These are phyloP conservation scores for Muscidifurax raptorellus DNA, from an alignment of 1,140 invertebrate species.

Conservation along the genomic window DNA sequence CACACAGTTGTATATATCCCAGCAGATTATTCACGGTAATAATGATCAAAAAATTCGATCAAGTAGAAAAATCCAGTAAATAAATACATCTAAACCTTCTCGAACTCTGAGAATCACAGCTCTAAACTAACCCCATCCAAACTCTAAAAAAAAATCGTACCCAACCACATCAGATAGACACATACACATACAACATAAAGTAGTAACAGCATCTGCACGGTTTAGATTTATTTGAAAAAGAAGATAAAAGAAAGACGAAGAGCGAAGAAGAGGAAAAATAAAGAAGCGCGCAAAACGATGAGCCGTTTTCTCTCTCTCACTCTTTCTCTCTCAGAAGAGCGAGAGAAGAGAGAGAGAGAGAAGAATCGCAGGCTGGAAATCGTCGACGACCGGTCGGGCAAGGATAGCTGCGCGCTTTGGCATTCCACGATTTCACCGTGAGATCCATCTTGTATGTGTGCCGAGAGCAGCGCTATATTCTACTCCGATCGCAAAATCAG, in stretches of 20 bases:
- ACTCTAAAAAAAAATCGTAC: neutral
- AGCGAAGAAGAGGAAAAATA: neutral
- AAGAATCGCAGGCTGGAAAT: conserved; percentile 18
- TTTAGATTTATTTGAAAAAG: conserved; percentile 4
- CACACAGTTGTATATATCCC: no score
- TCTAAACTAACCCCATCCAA: no score
- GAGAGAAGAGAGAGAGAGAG: neutral
- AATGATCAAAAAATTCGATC: no score
- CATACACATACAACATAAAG: neutral
- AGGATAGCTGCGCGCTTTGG: conserved; percentile 19
- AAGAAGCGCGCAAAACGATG: neutral
- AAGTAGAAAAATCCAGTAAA: no score
- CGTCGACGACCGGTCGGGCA: conserved; percentile 32
- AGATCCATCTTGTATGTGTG: conserved; percentile 27
- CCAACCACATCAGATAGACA: neutral
- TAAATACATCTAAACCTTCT: no score
- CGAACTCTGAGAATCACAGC: no score
- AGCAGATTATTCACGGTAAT: no score
- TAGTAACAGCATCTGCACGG: neutral
- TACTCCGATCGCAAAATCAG: conserved; percentile 31
- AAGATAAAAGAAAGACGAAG: neutral
- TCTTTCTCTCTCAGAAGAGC: neutral
- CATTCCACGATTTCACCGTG: conserved; percentile 47
- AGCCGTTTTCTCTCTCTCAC: neutral
- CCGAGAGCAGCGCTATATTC: neutral